These are phyloP conservation scores for Trypoxylus dichotomus DNA, from an alignment of 1,140 invertebrate species.

Conservation along the genomic window DNA sequence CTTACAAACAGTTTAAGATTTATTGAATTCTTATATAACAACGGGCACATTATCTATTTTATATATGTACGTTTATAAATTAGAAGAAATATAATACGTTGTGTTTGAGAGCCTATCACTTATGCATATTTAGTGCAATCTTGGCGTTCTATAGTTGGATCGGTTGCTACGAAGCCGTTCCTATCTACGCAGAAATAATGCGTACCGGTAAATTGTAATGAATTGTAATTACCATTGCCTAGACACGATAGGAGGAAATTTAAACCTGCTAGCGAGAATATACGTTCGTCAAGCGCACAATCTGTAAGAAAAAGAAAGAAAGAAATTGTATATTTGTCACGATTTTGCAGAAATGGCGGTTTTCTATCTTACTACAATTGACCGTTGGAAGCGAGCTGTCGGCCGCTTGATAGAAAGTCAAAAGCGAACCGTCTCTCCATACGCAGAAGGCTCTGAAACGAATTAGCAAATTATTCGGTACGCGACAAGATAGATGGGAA, in stretches of 20 bases:
- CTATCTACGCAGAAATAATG: conserved; percentile 58
- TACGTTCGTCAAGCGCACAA: conserved; percentile 58
- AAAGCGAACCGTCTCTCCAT: conserved; percentile 56
- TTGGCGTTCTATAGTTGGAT: too few species aligned
- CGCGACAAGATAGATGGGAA: background rate
- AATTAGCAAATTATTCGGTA: background rate
- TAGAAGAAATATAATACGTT: too few species aligned
- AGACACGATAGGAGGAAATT: conserved; percentile 53
- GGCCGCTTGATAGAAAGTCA: conserved; percentile 55
- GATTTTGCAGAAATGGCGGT: too few species aligned
- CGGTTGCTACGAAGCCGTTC: conserved; percentile 55
- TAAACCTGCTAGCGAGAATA: conserved; percentile 55
- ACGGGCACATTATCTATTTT: too few species aligned
- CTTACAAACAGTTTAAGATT: too few species aligned
- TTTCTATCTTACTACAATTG: conserved; percentile 59
- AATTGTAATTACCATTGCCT: conserved; percentile 58
- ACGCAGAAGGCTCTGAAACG: conserved; percentile 60
- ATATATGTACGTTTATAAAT: too few species aligned
- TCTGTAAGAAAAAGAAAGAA: conserved; percentile 50
- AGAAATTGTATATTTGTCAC: background rate
- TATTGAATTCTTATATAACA: too few species aligned
- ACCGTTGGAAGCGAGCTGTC: conserved; percentile 46
- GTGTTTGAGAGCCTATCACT: too few species aligned
- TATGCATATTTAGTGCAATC: too few species aligned
- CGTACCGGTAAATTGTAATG: conserved; percentile 53